Percentiles rank a stretch among this genome's conserved stretches.
These are phyloP conservation scores for Halictus ligatus DNA, from an alignment of 2,888 invertebrate species.

Conservation along the genomic window DNA sequence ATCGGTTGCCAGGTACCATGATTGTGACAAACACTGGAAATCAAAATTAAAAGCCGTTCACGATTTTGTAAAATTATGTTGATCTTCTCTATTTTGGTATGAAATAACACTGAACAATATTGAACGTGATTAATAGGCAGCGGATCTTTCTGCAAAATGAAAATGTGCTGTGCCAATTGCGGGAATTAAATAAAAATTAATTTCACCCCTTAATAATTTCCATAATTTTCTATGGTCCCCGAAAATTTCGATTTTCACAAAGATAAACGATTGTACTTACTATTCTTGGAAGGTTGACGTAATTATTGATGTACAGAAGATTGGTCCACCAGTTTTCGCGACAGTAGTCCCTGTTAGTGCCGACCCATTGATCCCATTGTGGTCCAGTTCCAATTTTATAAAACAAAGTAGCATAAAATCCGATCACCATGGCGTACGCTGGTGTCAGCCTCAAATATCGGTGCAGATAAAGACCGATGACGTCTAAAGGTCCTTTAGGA, in stretches of 20 bases:
- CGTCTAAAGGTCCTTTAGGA: slow-evolving; percentile 84
- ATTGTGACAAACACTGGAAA: slow-evolving; percentile 86
- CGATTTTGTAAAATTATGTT: neutral
- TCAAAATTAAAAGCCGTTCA: slow-evolving; percentile 17
- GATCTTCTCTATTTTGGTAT: no score
- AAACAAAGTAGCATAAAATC: slow-evolving; percentile 90
- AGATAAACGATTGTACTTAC: slow-evolving; percentile 66
- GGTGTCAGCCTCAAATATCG: slow-evolving; percentile 91
- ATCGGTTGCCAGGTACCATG: slow-evolving; percentile 85
- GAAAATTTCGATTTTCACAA: neutral
- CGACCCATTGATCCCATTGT: slow-evolving; percentile 88
- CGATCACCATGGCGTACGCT: slow-evolving; percentile 89
- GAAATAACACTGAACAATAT: no score
- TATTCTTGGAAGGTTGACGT: slow-evolving; percentile 76
- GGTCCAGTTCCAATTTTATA: slow-evolving; percentile 90
- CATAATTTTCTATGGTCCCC: no score
- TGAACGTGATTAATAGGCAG: no score
- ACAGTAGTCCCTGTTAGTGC: slow-evolving; percentile 80
- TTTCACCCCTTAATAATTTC: no score
- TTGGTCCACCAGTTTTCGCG: slow-evolving; percentile 83
- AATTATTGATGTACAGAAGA: slow-evolving; percentile 83
- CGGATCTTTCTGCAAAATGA: no score
- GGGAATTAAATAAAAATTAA: no score
- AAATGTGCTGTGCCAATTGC: no score
- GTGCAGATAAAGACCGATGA: slow-evolving; percentile 87